phyloP scores from a whole-genome alignment of 2,888 invertebrate species.

The Cheilosia soror region DNA sequence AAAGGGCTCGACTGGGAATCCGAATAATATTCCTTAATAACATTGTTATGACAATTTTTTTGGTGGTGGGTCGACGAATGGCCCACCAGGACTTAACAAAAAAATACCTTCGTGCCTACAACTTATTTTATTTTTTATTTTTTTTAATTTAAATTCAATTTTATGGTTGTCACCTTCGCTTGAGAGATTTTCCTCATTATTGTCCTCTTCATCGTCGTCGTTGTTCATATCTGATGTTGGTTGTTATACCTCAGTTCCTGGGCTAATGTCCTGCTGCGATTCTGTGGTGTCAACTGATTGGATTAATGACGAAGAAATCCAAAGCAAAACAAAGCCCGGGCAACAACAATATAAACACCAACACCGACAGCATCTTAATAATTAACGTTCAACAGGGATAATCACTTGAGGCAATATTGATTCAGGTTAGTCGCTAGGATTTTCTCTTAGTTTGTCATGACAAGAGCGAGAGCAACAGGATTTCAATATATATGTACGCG shows the following conservation, averaged over 20 bases:
- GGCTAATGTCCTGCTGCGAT: constrained; percentile 52
- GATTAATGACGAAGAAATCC: constrained; percentile 59
- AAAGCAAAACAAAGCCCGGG: constrained; percentile 34
- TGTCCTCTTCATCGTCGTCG: not conserved
- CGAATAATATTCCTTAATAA: constrained; percentile 54
- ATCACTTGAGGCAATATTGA: constrained; percentile 65
- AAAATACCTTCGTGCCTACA: constrained; percentile 14
- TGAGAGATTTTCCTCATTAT: not conserved
- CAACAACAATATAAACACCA: constrained; percentile 40
- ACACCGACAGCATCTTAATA: constrained; percentile 58
- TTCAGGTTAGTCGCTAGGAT: constrained; percentile 59
- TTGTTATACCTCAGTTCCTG: constrained; percentile 9
- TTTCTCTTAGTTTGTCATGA: constrained; percentile 38
- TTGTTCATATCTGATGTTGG: not conserved
- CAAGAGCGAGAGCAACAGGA: constrained; percentile 53
- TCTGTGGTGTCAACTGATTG: constrained; percentile 65
- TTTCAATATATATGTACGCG: constrained; percentile 5
- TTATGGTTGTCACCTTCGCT: constrained; percentile 49
- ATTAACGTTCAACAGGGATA: constrained; percentile 68
- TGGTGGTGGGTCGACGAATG: not conserved
- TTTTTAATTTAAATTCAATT: constrained; percentile 60
- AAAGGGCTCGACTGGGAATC: constrained; percentile 54
- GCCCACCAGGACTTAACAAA: not conserved
- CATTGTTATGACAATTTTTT: constrained; percentile 52
- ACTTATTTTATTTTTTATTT: constrained; percentile 7